Base-by-base conservation (phyloP, 30 jellyfish, hydroid and myxozoan genomes). In the Cassiopea andromeda region DNA sequence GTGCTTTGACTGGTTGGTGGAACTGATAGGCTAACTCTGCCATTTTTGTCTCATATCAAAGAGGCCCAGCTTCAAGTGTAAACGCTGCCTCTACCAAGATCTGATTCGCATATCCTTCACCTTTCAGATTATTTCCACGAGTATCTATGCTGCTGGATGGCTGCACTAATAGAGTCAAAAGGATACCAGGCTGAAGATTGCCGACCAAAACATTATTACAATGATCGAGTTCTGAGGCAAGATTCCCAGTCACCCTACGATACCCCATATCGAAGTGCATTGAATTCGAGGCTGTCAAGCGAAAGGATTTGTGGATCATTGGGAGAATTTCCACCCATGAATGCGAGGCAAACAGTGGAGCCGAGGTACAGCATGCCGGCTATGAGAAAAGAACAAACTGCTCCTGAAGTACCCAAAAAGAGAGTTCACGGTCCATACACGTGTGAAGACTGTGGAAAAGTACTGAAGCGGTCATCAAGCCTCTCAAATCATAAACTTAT, bases 371-470 rank as follows among this genome's bases (percentile, higher is more conserved):
- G 27, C 54, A 3, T 70, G 69, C 48, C 91, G 59, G 46, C 60
- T 27, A 17, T 79, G 68, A 60, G 54, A 68, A 48, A 77, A 47
- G 45, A 73, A 14, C 85, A 68, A 64, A 45, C 38, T 14, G 90
- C 45, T 44, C 85, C 58, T 38, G 85, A 73, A 7, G 43, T 58
- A 38, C 58, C 17, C 1, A 76, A 82, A 27, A 82, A 81, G 67
- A 81, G 85, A n/a, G 90, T 76, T 12, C 84, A 77, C 44, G 97
- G 93, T 18, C 90, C 91, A 64, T 87, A 89, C 82, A 72, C 91
- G 46, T 94, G 98, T 59, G 85, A 81, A 46, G 91, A 87, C 66
- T 94, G 98, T 75, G 97, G 97, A 44, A 93, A 89, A 74, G 80
- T 64, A 18, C 88, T 94, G 83, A 81, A 73, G 69, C 93, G 98